Conservation (phyloP, 2,888 invertebrate genomes). For the Cremastinae sp. region DNA sequence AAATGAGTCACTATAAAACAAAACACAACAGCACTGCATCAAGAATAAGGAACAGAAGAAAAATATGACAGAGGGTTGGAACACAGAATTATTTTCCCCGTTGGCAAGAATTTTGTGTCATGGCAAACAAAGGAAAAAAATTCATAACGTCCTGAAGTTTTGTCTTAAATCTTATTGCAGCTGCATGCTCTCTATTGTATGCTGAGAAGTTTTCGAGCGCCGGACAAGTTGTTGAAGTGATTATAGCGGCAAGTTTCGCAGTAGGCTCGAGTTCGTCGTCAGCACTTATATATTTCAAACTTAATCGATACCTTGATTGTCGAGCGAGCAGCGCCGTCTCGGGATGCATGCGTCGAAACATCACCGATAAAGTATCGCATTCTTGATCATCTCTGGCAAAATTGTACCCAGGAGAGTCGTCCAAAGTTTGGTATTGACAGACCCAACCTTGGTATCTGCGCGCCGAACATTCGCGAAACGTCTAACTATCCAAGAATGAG, state of each 20-base stretch:
- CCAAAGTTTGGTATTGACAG: too few relatives aligned
- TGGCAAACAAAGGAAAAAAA: not conserved
- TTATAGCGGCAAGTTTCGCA: slow-evolving; percentile 19
- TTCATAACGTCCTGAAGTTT: slow-evolving; percentile 1
- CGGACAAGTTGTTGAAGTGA: slow-evolving; percentile 26
- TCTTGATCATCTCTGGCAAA: too few relatives aligned
- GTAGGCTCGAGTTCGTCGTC: slow-evolving; percentile 4
- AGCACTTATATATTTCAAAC: slow-evolving; percentile 9
- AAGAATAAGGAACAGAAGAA: not conserved
- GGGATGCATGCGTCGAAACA: too few relatives aligned
- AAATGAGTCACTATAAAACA: slow-evolving; percentile 1
- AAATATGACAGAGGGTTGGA: too few relatives aligned
- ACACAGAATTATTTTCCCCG: slow-evolving; percentile 4
- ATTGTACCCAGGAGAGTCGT: too few relatives aligned
- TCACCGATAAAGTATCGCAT: slow-evolving; percentile 8
- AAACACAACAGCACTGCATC: not conserved
- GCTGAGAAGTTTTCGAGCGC: slow-evolving; percentile 18
- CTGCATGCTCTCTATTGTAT: not conserved
- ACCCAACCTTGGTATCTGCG: too few relatives aligned
- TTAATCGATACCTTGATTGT: too few relatives aligned
- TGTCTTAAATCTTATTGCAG: slow-evolving; percentile 11
- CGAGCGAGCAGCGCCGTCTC: too few relatives aligned
- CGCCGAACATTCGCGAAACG: too few relatives aligned
- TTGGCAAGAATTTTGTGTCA: not conserved
- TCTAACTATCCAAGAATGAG: too few relatives aligned